Evolutionary conservation across 2,113 vertebrate species (phyloP), one percentile per base, ranked within the genome.

Genomic region (Scomber scombrus): DNA sequence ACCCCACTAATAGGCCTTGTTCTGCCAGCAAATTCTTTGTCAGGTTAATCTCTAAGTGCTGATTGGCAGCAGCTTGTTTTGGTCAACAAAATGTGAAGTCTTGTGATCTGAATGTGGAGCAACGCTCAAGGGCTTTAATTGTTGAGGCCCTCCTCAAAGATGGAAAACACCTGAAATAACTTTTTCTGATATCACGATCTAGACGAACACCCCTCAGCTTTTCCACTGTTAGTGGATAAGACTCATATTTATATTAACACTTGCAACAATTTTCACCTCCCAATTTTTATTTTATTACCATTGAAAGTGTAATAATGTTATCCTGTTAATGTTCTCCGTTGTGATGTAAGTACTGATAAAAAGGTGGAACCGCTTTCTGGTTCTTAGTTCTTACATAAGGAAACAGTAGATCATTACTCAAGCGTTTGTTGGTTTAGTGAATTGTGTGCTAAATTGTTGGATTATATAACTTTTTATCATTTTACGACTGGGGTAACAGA

Each of bases 21-120:
- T 46, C 64, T 57, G 65, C 71, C 71, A 88, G 62, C 57, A 83
- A 29, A 80, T 80, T 87, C 83, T 89, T 90, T 82, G 61, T 86
- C 51, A 19, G 69, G 75, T 76, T 89, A 91, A 93, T 90, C 89
- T 82, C 40, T 58, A 63, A 63, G 61, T 45, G 68, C 77, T 85
- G 56, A 88, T 68, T 88, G 69, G 64, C 65, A 68, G 54, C 75
- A 80, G 79, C 46, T 50, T 86, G 57, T 81, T 80, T 64, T 78
- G 3, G 50, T 60, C 26, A 64, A 66, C 63, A 81, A 4, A 45
- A 52, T 70, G 58, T 58, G 1, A 70, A 56, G 56, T 84, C 80
- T 79, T 85, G 73, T 85, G 82, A 81, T 78, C 66, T 64, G 67
- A 80, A 85, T 80, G 34, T 69, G 34, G 65, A 75, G 43, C 71